phyloP scores from a whole-genome alignment of 2,113 vertebrate species.

The Prunella fulvescens region DNA sequence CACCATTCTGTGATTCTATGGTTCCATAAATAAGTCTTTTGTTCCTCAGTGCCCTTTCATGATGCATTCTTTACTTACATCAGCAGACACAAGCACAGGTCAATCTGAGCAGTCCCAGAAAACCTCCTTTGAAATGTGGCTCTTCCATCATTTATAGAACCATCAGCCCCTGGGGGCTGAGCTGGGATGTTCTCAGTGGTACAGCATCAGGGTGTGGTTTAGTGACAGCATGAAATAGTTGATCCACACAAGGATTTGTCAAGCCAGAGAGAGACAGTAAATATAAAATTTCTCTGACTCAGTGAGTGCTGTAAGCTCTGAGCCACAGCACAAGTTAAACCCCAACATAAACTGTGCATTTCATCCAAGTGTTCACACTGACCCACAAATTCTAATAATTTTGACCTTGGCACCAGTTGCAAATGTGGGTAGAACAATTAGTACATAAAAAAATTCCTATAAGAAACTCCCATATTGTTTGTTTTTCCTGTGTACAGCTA shows the following conservation, averaged over 20 bases:
- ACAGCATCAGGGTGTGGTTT: neutral
- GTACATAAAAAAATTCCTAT: neutral
- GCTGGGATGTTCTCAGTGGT: neutral
- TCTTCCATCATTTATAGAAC: neutral
- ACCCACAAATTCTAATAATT: neutral
- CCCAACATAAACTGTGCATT: neutral
- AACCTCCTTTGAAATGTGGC: neutral
- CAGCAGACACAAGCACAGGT: neutral
- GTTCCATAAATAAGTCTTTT: neutral
- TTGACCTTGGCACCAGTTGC: neutral
- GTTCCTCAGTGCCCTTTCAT: neutral
- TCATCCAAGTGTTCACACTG: fast-evolving
- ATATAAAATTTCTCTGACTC: neutral
- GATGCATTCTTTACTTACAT: neutral
- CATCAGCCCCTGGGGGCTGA: neutral
- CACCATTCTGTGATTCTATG: neutral
- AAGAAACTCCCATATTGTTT: neutral
- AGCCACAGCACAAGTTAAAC: neutral
- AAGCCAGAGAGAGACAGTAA: neutral
- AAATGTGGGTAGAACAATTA: neutral
- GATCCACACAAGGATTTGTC: neutral
- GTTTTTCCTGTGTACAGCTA: neutral
- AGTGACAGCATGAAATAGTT: neutral
- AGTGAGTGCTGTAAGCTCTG: neutral
- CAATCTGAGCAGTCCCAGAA: neutral